phyloP scores from a whole-genome alignment of 2,113 vertebrate species.

The Labeo catla region DNA sequence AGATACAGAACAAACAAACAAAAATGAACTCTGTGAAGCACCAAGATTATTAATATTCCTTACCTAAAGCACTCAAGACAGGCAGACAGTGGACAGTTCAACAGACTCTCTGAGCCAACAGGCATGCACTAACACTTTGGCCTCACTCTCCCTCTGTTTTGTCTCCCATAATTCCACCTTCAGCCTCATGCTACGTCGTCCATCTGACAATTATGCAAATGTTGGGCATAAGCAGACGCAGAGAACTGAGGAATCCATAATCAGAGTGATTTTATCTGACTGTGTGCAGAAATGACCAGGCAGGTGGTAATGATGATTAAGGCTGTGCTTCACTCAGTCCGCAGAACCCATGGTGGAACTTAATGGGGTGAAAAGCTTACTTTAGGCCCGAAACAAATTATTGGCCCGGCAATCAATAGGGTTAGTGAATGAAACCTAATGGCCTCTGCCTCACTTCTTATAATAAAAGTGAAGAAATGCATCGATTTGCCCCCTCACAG shows the following conservation, averaged over 20 bases:
- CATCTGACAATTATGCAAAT: constrained; percentile 63
- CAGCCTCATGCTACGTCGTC: constrained; percentile 51
- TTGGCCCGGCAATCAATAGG: constrained; percentile 68
- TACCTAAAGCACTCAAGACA: neutral
- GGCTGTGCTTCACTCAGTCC: constrained; percentile 56
- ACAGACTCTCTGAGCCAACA: constrained; percentile 13
- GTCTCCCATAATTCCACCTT: constrained; percentile 39
- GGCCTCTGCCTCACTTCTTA: constrained; percentile 61
- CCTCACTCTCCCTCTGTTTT: constrained; percentile 40
- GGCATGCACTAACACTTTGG: constrained; percentile 29
- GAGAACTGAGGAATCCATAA: constrained; percentile 61
- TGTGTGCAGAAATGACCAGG: constrained; percentile 57
- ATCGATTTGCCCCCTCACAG: constrained; percentile 58
- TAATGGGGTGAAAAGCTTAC: constrained; percentile 75
- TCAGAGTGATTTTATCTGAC: constrained; percentile 63
- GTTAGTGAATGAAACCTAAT: constrained; percentile 67
- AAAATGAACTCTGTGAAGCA: neutral
- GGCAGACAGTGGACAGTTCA: neutral
- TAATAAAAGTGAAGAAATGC: constrained; percentile 58
- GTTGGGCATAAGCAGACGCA: constrained; percentile 51
- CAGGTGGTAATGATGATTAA: constrained; percentile 77
- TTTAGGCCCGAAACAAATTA: constrained; percentile 74
- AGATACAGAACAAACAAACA: neutral
- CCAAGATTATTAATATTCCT: neutral
- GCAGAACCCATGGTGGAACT: constrained; percentile 59